Percentiles rank a stretch among this genome's conserved stretches.
phyloP scores from a whole-genome alignment of 1,140 invertebrate genomes.

The Berghia stephanieae region DNA sequence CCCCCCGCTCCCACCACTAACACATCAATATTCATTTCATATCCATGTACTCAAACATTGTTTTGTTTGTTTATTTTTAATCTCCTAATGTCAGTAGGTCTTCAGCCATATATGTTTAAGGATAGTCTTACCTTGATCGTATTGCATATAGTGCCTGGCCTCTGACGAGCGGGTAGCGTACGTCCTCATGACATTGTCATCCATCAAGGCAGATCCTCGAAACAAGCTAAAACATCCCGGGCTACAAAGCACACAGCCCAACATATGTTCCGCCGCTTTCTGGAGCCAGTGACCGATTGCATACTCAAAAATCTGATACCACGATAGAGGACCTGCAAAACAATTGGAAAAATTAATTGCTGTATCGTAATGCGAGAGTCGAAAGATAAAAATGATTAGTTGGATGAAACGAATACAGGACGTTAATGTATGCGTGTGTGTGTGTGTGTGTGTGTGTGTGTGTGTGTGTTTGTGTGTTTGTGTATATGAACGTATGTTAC shows the following conservation, averaged over 20 bases:
- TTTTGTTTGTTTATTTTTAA: too few species aligned
- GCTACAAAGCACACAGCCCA: conserved; percentile 74
- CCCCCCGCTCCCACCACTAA: too few species aligned
- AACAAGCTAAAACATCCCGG: conserved; percentile 74
- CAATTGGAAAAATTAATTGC: background rate
- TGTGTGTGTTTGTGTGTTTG: too few species aligned
- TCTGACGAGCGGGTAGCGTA: conserved; percentile 71
- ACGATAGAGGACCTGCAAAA: conserved; percentile 69
- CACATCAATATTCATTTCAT: too few species aligned
- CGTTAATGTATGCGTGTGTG: background rate
- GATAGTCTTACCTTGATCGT: conserved; percentile 70
- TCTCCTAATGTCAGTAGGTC: too few species aligned
- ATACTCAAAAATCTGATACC: conserved; percentile 76
- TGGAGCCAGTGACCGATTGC: conserved; percentile 76
- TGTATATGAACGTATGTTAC: too few species aligned
- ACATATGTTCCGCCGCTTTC: conserved; percentile 74
- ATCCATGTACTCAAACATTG: too few species aligned
- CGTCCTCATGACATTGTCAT: conserved; percentile 73
- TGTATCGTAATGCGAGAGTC: background rate
- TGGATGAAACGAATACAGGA: background rate
- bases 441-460: too few species aligned
- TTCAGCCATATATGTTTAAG: background rate
- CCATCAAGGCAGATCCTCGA: conserved; percentile 72
- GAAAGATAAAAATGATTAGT: background rate
- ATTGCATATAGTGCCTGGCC: conserved; percentile 73